Conservation (phyloP, 2,113 vertebrate species). For the Centropristis striata region DNA sequence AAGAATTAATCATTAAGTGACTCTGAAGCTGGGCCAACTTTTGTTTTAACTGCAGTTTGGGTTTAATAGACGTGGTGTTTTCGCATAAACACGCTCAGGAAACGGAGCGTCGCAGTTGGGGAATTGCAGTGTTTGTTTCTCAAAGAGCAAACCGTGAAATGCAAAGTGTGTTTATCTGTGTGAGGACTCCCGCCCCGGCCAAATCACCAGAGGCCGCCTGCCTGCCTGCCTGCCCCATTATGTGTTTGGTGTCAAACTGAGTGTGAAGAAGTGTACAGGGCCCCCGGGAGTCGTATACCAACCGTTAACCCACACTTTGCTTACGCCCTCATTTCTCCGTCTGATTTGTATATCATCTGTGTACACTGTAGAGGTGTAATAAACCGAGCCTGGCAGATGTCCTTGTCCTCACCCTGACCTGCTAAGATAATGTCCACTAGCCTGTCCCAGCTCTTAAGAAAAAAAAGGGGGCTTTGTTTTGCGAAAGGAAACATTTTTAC, state of each 20-base stretch:
- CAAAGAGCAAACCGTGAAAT: constrained; percentile 14
- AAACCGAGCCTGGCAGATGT: constrained; percentile 27
- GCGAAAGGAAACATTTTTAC: constrained; percentile 25
- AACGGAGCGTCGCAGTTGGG: constrained; percentile 13
- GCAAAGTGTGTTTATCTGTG: not conserved
- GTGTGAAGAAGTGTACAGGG: constrained; percentile 59
- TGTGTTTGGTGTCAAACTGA: constrained; percentile 71
- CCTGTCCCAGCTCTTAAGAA: not conserved
- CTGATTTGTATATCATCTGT: constrained; percentile 60
- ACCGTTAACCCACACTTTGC: constrained; percentile 45
- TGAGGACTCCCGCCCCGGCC: not conserved
- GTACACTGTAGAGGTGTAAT: constrained; percentile 7
- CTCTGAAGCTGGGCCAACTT: constrained; percentile 10
- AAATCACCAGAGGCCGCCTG: constrained; percentile 21
- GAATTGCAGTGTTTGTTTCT: constrained; percentile 34
- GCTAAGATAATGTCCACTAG: too few relatives aligned
- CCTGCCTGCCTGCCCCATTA: constrained; percentile 29
- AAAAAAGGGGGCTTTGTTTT: constrained; percentile 37
- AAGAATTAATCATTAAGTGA: constrained; percentile 60
- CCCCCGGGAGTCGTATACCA: constrained; percentile 51
- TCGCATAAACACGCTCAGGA: constrained; percentile 54
- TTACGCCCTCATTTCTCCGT: constrained; percentile 51
- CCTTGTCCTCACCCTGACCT: constrained; percentile 43
- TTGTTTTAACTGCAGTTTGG: constrained; percentile 52
- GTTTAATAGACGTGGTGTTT: constrained; percentile 37